Evolutionary conservation across 37 sponge, comb jelly and placozoan genomes (phyloP).

Genomic region (Dysidea cf. avara): DNA sequence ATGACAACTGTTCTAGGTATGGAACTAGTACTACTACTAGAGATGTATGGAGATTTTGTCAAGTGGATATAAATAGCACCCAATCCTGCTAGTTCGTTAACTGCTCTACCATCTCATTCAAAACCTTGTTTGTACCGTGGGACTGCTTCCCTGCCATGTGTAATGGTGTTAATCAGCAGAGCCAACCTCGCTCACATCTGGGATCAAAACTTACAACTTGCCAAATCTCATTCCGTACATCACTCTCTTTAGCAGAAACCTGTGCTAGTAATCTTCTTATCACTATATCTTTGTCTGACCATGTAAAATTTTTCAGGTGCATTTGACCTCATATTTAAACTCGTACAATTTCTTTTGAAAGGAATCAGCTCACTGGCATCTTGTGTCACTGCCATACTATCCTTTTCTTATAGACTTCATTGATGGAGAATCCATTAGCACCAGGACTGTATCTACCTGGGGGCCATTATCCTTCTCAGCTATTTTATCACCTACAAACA

Average conservation of each 20-base stretch:
- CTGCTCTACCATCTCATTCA: background rate
- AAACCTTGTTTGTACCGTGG: background rate
- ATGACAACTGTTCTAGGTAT: no score
- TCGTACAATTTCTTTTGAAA: conserved; percentile 13
- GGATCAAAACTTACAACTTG: no score
- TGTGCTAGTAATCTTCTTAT: no score
- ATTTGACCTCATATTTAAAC: no score
- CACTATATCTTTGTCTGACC: no score
- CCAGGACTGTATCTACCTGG: background rate
- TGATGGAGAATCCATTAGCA: no score
- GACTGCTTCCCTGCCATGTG: background rate
- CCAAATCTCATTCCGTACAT: no score
- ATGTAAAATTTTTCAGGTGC: no score
- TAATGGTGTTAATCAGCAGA: no score
- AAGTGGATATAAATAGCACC: background rate
- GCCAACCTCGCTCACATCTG: no score
- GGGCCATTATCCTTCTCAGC: background rate
- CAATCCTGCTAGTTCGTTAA: background rate
- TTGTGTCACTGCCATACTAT: background rate
- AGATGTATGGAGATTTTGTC: background rate
- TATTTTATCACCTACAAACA: background rate
- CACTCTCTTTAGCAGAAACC: no score
- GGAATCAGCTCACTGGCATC: background rate
- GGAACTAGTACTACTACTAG: no score
- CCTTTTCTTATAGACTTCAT: background rate